phyloP scores from a whole-genome alignment of 92 coral and sea anemone species.

The Porites divaricata region DNA sequence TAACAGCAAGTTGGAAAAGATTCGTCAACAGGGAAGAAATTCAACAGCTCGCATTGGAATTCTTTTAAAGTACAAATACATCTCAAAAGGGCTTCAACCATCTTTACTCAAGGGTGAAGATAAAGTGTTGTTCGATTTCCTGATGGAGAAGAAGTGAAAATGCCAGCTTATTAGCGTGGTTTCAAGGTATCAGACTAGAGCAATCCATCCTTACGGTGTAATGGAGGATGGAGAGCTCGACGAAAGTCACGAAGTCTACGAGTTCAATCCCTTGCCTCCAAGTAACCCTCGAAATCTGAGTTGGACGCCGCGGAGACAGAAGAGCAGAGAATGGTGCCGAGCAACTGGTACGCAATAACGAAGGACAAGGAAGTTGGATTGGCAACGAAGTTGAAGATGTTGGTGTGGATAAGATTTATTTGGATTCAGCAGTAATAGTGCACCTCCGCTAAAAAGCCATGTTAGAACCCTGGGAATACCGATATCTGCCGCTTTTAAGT shows the following conservation, averaged over 20 bases:
- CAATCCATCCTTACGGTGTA: constrained; percentile 7
- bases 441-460: neutral
- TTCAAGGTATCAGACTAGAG: constrained; percentile 51
- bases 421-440: constrained; percentile 48
- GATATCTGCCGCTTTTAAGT: too few species aligned
- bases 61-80: constrained; percentile 67
- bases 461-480: too few species aligned
- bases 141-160: constrained; percentile 56
- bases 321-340: constrained; percentile 21
- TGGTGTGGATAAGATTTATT: constrained; percentile 68
- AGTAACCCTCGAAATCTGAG: neutral
- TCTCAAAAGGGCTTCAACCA: constrained; percentile 52
- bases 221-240: constrained; percentile 54
- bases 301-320: constrained; percentile 29
- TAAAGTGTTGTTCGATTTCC: constrained; percentile 50
- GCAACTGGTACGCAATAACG: constrained; percentile 47
- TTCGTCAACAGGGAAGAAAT: constrained; percentile 10
- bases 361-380: constrained; percentile 46
- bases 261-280: constrained; percentile 24
- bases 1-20: constrained; percentile 52
- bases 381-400: constrained; percentile 63
- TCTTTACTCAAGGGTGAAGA: constrained; percentile 70
- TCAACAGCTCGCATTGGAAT: constrained; percentile 47
- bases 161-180: constrained; percentile 59
- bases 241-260: constrained; percentile 60